Conservation (phyloP, 2,113 vertebrate species). For the Chaetorhynchus papuensis region DNA sequence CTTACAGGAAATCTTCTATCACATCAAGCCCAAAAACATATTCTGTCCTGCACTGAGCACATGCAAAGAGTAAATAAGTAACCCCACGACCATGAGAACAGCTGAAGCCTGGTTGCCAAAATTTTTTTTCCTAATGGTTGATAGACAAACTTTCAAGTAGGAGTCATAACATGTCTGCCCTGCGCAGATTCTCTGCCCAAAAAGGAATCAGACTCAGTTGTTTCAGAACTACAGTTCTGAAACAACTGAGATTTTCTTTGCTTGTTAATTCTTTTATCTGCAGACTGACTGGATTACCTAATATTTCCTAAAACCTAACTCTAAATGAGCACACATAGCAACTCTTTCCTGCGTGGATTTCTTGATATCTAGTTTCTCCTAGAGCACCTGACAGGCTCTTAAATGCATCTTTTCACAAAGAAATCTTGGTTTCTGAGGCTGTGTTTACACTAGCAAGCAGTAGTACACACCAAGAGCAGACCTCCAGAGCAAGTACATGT, state of each 20-base stretch:
- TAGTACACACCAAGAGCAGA: neutral
- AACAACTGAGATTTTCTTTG: neutral
- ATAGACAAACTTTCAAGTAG: neutral
- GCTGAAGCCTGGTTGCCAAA: neutral
- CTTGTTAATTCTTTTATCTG: neutral
- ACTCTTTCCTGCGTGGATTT: neutral
- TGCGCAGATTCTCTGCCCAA: neutral
- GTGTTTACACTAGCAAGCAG: neutral
- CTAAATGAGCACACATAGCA: neutral
- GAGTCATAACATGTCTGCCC: neutral
- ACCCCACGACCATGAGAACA: neutral
- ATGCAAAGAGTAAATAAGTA: neutral
- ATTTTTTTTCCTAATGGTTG: neutral
- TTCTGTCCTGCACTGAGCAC: neutral
- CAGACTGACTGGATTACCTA: neutral
- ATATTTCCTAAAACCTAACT: neutral
- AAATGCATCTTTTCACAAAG: neutral
- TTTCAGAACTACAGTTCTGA: neutral
- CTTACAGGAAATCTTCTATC: neutral
- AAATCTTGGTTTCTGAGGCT: neutral
- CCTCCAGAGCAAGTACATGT: neutral
- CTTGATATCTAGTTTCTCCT: neutral
- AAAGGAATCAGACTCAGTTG: neutral
- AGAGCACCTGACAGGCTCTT: neutral
- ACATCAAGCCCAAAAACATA: neutral